Percentiles rank a stretch among this genome's conserved stretches.
Evolutionary conservation across 2,888 invertebrate genomes (phyloP).

Genomic region (Hypolimnas misippus): DNA sequence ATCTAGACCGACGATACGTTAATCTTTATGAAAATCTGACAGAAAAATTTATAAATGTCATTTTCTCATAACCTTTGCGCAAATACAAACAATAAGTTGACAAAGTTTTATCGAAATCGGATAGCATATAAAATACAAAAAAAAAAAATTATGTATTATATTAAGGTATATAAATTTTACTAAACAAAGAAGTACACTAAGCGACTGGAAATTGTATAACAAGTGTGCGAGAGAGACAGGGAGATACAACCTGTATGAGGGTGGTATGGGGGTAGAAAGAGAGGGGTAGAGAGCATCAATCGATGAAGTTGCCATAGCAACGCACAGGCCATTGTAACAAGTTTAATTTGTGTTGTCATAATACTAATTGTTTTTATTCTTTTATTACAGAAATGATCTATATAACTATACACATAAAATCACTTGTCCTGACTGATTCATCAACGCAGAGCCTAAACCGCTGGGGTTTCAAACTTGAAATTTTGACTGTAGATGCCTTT

Average conservation of each 20-base stretch:
- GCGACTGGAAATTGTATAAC: constrained; percentile 24
- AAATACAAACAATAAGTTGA: no score
- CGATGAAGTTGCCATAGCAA: constrained; percentile 68
- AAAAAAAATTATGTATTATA: not conserved
- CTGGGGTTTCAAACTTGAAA: no score
- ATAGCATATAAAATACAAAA: no score
- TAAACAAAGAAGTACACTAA: not conserved
- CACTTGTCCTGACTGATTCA: no score
- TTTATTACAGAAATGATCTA: not conserved
- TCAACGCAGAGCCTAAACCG: no score
- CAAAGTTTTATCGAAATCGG: no score
- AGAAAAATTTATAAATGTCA: no score
- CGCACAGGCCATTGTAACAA: constrained; percentile 33
- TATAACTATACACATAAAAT: not conserved
- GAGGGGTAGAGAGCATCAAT: constrained; percentile 58
- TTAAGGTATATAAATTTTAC: no score
- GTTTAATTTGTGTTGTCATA: constrained; percentile 17
- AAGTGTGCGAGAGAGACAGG: constrained; percentile 31
- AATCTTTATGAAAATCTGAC: no score
- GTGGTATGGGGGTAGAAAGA: constrained; percentile 2
- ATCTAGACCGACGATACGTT: no score
- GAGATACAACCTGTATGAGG: constrained; percentile 25
- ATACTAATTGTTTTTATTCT: not conserved
- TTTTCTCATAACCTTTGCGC: no score
- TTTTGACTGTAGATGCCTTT: no score